These are phyloP conservation scores for Drosophila kambysellisi DNA, from an alignment of 2,888 invertebrate species.

Conservation along the genomic window DNA sequence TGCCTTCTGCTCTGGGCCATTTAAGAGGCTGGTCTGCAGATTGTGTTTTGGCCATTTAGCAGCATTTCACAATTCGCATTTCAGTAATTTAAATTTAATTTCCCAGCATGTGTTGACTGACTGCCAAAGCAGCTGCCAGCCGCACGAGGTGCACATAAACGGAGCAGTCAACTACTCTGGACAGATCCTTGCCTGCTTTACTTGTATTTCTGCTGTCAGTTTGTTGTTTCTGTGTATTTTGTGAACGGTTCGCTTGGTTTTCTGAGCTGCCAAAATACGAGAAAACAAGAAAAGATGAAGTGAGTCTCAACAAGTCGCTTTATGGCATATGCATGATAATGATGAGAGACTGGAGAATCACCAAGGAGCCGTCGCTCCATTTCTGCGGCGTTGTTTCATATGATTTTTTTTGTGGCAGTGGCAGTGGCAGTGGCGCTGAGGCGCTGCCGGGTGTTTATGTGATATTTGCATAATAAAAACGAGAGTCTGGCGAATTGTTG, in stretches of 20 bases:
- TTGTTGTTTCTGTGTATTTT: slow-evolving; percentile 29
- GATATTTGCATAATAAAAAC: slow-evolving; percentile 83
- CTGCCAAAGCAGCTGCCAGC: slow-evolving; percentile 65
- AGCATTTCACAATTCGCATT: slow-evolving; percentile 46
- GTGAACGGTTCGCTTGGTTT: slow-evolving; percentile 5
- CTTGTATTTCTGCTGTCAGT: slow-evolving; percentile 55
- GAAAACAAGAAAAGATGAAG: slow-evolving; percentile 5
- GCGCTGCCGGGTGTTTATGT: slow-evolving; percentile 83
- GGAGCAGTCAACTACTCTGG: background rate
- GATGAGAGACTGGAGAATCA: slow-evolving; percentile 51
- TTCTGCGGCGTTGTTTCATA: slow-evolving; percentile 66
- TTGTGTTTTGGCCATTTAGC: slow-evolving; percentile 69
- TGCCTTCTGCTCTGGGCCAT: slow-evolving; percentile 34
- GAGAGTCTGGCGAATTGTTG: slow-evolving; percentile 62
- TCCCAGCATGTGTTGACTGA: slow-evolving; percentile 55
- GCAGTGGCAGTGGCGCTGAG: slow-evolving; percentile 44
- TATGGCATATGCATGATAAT: slow-evolving; percentile 82
- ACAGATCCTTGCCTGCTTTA: slow-evolving; percentile 16
- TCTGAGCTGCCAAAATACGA: slow-evolving; percentile 38
- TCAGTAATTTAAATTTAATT: slow-evolving; percentile 78
- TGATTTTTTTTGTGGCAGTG: slow-evolving; percentile 44
- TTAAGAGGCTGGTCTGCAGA: slow-evolving; percentile 52
- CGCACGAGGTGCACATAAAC: slow-evolving; percentile 36
- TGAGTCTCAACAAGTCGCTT: slow-evolving; percentile 77
- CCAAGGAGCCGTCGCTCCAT: slow-evolving; percentile 40